A percentile compares a stretch with the other conserved stretches of the same genome.
phyloP scores from a whole-genome alignment of 2,888 invertebrate species.

The Chaetogeoica ovagalla region DNA sequence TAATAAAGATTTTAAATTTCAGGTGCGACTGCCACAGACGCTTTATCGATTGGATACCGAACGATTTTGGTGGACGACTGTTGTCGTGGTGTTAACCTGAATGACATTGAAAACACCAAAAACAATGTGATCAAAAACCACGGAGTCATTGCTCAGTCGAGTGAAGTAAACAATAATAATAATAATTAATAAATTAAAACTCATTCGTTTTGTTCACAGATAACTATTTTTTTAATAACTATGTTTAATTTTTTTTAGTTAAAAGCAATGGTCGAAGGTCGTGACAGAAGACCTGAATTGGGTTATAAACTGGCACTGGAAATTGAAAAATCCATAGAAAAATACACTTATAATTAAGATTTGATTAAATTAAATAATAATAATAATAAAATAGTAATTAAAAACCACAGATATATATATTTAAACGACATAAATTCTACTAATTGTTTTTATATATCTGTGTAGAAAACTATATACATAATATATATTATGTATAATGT shows the following conservation, averaged over 20 bases:
- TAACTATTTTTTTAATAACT: not conserved
- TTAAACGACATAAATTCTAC: too few relatives aligned
- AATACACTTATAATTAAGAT: slow-evolving; percentile 1
- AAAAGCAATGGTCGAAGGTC: slow-evolving; percentile 82
- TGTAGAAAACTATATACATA: not conserved
- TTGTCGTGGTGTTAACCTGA: slow-evolving; percentile 81
- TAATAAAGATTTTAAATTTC: slow-evolving; percentile 44
- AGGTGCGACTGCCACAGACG: slow-evolving; percentile 87
- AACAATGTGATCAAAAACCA: slow-evolving; percentile 73
- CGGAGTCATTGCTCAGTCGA: slow-evolving; percentile 79
- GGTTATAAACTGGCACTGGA: slow-evolving; percentile 88
- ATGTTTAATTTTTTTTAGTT: slow-evolving; percentile 64
- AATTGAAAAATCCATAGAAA: slow-evolving; percentile 62
- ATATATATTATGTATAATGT: too few relatives aligned
- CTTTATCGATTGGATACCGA: slow-evolving; percentile 87
- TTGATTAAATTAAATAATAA: not conserved
- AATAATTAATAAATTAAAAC: not conserved
- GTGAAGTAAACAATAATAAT: slow-evolving; percentile 63
- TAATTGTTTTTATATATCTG: too few relatives aligned
- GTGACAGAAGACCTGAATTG: slow-evolving; percentile 82
- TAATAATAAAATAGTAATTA: not conserved
- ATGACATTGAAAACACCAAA: slow-evolving; percentile 83
- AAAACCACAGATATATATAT: not conserved
- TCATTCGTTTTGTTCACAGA: too few relatives aligned
- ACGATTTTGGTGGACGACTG: slow-evolving; percentile 89